Conservation (phyloP, 2,888 invertebrate species). For the Meteorus colon region DNA sequence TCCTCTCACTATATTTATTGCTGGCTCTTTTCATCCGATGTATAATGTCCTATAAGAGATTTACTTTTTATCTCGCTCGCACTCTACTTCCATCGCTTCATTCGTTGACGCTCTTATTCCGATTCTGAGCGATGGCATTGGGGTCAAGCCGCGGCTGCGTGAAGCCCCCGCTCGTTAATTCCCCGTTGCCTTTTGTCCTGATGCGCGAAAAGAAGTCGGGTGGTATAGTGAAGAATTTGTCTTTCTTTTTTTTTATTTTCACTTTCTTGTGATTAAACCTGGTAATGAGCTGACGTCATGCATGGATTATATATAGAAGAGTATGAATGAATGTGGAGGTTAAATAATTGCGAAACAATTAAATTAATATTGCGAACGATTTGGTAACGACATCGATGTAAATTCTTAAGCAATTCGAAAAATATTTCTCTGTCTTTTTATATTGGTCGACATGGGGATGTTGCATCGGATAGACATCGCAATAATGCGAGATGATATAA, state of each 20-base stretch:
- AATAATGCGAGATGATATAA: too few species aligned
- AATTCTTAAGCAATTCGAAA: too few species aligned
- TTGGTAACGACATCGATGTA: too few species aligned
- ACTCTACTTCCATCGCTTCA: conserved; percentile 23
- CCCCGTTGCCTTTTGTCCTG: conserved; percentile 56
- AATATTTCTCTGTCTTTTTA: too few species aligned
- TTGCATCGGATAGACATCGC: too few species aligned
- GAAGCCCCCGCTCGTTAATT: conserved; percentile 62
- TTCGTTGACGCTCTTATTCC: conserved; percentile 42
- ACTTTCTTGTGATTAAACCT: conserved; percentile 51
- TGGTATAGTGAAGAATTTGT: background rate
- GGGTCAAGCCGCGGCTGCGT: conserved; percentile 62
- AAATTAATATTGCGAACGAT: too few species aligned
- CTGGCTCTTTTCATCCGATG: background rate
- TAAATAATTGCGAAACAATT: too few species aligned
- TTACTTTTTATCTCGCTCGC: conserved; percentile 30
- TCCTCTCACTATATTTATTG: conserved; percentile 47
- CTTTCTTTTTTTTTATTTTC: conserved; percentile 7
- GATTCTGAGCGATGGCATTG: conserved; percentile 59
- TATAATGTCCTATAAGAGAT: background rate
- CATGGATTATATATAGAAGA: too few species aligned
- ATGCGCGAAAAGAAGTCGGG: conserved; percentile 50
- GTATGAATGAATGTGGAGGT: too few species aligned
- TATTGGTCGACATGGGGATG: too few species aligned
- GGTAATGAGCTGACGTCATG: conserved; percentile 51